These are phyloP conservation scores for Drosophila biarmipes DNA, from an alignment of 1,140 invertebrate species.

Conservation along the genomic window DNA sequence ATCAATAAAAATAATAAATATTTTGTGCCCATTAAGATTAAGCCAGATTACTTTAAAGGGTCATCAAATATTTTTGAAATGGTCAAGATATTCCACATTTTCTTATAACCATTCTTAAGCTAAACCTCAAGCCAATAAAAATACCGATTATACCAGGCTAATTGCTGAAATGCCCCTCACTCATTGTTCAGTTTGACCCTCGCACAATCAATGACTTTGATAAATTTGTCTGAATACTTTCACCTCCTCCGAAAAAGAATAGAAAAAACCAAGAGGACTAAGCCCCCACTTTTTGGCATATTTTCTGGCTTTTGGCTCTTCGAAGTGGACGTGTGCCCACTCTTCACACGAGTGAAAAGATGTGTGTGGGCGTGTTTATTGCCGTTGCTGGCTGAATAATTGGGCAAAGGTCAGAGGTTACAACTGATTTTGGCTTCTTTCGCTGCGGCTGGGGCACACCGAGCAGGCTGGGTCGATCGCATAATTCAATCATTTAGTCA, in stretches of 20 bases:
- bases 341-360: background rate
- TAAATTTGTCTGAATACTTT: constrained; percentile 41
- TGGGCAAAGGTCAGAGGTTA: constrained; percentile 72
- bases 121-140: background rate
- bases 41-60: no score
- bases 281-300: constrained; percentile 13
- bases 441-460: constrained; percentile 5
- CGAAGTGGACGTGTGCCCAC: background rate
- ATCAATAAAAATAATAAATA: no score
- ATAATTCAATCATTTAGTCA: constrained; percentile 77
- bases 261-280: background rate
- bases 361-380: constrained; percentile 41
- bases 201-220: constrained; percentile 14
- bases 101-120: background rate
- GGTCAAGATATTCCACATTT: background rate
- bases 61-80: no score
- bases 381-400: constrained; percentile 60
- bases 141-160: background rate
- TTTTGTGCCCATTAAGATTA: no score
- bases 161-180: background rate
- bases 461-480: constrained; percentile 9
- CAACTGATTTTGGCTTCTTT: constrained; percentile 35
- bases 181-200: no score
- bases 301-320: background rate
- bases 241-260: background rate